Conservation (phyloP, 1,140 invertebrate species). For the Drosophila asahinai region DNA sequence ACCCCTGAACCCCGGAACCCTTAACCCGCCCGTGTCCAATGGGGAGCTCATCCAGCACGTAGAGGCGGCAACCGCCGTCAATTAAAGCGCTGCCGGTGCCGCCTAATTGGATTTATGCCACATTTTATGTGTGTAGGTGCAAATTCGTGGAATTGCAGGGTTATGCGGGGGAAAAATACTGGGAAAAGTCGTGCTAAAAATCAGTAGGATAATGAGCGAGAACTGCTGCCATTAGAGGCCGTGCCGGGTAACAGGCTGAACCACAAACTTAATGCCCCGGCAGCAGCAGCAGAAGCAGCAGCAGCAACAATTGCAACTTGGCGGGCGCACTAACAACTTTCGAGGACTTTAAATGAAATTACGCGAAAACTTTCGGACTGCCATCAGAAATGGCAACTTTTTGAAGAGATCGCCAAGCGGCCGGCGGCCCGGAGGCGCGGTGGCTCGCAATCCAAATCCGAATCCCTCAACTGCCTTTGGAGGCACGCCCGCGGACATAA, state of each 20-base stretch:
- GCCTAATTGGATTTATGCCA: slow-evolving; percentile 82
- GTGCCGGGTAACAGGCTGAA: slow-evolving; percentile 23
- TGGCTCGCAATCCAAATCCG: background rate
- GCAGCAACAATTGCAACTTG: slow-evolving; percentile 72
- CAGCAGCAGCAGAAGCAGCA: background rate
- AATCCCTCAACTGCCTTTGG: slow-evolving; percentile 44
- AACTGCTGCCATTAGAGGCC: slow-evolving; percentile 36
- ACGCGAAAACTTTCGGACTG: slow-evolving; percentile 74
- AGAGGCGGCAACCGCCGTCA: slow-evolving; percentile 65
- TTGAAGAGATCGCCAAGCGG: slow-evolving; percentile 63
- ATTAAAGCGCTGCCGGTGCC: slow-evolving; percentile 77
- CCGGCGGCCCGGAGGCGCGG: background rate
- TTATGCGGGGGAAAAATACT: background rate
- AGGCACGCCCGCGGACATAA: slow-evolving; percentile 68
- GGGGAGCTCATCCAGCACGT: slow-evolving; percentile 55
- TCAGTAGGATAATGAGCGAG: slow-evolving; percentile 72
- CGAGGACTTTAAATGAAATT: slow-evolving; percentile 83
- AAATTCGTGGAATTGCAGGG: slow-evolving; percentile 63
- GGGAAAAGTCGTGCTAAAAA: slow-evolving; percentile 64
- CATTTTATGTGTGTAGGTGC: slow-evolving; percentile 80
- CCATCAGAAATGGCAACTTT: slow-evolving; percentile 57
- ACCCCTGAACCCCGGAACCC: slow-evolving; percentile 11
- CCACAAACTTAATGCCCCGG: slow-evolving; percentile 58
- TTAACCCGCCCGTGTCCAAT: slow-evolving; percentile 23
- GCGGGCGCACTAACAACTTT: slow-evolving; percentile 64